Evolutionary conservation across 2,113 vertebrate genomes (phyloP), one percentile per base, ranked within the genome.

Genomic region (Cardinalis cardinalis): DNA sequence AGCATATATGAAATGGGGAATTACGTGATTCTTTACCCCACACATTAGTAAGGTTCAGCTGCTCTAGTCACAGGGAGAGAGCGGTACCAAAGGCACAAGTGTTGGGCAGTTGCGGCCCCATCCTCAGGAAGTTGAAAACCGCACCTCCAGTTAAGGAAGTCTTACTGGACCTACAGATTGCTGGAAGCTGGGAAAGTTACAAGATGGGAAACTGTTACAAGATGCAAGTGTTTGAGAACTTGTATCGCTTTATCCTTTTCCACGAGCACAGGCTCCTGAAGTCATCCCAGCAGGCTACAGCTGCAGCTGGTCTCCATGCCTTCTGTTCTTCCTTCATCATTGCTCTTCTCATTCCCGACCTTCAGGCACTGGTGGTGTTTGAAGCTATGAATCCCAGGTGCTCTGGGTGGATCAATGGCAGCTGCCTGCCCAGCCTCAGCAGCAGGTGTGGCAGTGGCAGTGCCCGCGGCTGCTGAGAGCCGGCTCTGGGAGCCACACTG

Each of bases 401-500:
- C 0, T 1, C 38, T 24, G 41, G n/a, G 63, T 17, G 16, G 49
- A n/a, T 87, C 4, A 0, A 2, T 64, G n/a, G 61, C 21, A 14
- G 53, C 74, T 69, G 71, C 51, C 8, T 12, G 63, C 49, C 5
- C 14, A 28, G 76, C 15, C 31, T 20, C 41, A 31, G 56, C 68
- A 32, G 61, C 11, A 11, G 4, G 5, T 64, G 76, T 11, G 2
- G 64, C 65, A 40, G 1, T 1, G 51, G n/a, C 32, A 21, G 69
- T 16, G 26, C 52, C 52, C 0, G 0, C 0, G 1, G 24, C 29
- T 41, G 41, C 20, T 2, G 3, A 61, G n/a, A 46, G 40, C 23
- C 0, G 0, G 17, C 32, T 66, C 71, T 59, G 52, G 61, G 23
- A 20, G 32, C 43, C 14, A 2, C 1, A 16, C 52, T 14, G 2